A percentile compares a stretch with the other conserved stretches of the same genome.
These are phyloP conservation scores for Cataglyphis livida DNA, from an alignment of 2,888 invertebrate genomes.

Conservation along the genomic window DNA sequence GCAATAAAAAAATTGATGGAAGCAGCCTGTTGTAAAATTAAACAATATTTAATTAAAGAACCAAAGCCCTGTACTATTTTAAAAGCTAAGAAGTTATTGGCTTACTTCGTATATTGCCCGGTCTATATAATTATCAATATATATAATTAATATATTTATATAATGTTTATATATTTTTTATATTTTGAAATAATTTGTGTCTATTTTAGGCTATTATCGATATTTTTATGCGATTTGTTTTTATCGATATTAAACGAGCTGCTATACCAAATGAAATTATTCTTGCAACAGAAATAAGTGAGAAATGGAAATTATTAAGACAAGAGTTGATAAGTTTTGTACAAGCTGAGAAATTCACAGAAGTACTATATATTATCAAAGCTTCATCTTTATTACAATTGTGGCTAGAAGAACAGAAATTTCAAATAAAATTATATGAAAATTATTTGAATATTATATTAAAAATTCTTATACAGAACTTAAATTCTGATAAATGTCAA, in stretches of 20 bases:
- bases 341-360: slow-evolving; percentile 66
- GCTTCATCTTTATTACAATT: slow-evolving; percentile 73
- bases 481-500: slow-evolving; percentile 61
- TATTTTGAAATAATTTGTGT: slow-evolving; percentile 31
- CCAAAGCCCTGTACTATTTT: slow-evolving; percentile 70
- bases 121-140: slow-evolving; percentile 64
- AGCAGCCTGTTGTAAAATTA: slow-evolving; percentile 76
- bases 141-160: not conserved
- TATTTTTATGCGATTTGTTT: slow-evolving; percentile 77
- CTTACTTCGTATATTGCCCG: slow-evolving; percentile 74
- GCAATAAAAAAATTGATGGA: slow-evolving; percentile 67
- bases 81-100: slow-evolving; percentile 72
- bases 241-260: slow-evolving; percentile 74
- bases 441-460: slow-evolving; percentile 67
- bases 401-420: slow-evolving; percentile 66
- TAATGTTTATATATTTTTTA: not conserved
- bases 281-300: slow-evolving; percentile 69
- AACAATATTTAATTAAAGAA: slow-evolving; percentile 71
- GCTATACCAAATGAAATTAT: slow-evolving; percentile 26
- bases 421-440: slow-evolving; percentile 71
- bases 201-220: slow-evolving; percentile 75
- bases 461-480: slow-evolving; percentile 61
- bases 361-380: slow-evolving; percentile 69
- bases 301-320: slow-evolving; percentile 76
- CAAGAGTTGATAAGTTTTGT: slow-evolving; percentile 67